Percentiles rank a stretch among this genome's conserved stretches.
Evolutionary conservation across 2,113 vertebrate genomes (phyloP).

Genomic region (Mola mola): DNA sequence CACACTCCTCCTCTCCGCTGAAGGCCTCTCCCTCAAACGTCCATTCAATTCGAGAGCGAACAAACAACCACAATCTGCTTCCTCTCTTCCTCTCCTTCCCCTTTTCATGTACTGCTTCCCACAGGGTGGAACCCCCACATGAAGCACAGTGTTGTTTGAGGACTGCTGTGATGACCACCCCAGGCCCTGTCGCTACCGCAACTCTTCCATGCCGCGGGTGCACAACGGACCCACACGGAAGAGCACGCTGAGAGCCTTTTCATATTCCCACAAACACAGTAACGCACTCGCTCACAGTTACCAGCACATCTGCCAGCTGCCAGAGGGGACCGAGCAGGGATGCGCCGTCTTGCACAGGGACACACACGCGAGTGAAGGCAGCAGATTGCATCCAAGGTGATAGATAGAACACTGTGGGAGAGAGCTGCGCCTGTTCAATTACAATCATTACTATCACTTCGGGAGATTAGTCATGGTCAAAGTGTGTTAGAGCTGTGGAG

Average conservation of each 20-base stretch:
- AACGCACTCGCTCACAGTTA: constrained; percentile 57
- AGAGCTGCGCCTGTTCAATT: constrained; percentile 73
- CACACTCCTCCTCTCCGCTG: constrained; percentile 24
- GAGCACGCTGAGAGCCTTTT: constrained; percentile 55
- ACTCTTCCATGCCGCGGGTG: not conserved
- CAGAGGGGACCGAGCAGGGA: constrained; percentile 49
- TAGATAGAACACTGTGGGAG: constrained; percentile 67
- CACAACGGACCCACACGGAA: constrained; percentile 41
- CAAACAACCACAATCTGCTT: constrained; percentile 12
- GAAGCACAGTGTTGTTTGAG: constrained; percentile 24
- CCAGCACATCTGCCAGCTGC: constrained; percentile 74
- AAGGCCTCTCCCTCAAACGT: constrained; percentile 27
- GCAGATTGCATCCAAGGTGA: constrained; percentile 77
- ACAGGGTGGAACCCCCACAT: constrained; percentile 21
- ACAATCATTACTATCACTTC: constrained; percentile 76
- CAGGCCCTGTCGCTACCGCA: constrained; percentile 29
- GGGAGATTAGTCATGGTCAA: constrained; percentile 72
- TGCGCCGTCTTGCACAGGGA: constrained; percentile 20
- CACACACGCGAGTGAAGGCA: constrained; percentile 34
- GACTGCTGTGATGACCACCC: constrained; percentile 50
- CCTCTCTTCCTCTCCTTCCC: not conserved
- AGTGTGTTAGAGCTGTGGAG: constrained; percentile 49
- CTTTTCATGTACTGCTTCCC: constrained; percentile 18
- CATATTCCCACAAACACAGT: constrained; percentile 54
- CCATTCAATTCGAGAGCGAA: constrained; percentile 16